Evolutionary conservation across 1,140 invertebrate genomes (phyloP).

Genomic region (Anagrus nilaparvatae): DNA sequence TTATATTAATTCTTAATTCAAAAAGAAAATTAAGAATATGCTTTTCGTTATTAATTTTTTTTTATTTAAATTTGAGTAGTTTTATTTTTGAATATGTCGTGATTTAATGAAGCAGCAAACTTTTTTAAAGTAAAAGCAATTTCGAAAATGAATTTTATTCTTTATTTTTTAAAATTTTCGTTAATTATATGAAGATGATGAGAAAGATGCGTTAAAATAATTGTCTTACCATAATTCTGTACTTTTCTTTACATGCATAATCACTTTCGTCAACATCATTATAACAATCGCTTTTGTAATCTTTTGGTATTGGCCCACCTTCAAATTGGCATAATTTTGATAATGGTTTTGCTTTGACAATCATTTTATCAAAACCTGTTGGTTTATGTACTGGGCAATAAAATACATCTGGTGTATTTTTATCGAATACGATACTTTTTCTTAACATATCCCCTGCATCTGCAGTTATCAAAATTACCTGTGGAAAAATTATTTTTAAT

Average conservation of each 20-base stretch:
- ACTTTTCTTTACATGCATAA: slow-evolving; percentile 74
- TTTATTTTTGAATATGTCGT: too few relatives aligned
- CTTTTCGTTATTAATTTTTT: too few relatives aligned
- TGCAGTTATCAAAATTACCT: slow-evolving; percentile 23
- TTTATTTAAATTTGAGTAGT: too few relatives aligned
- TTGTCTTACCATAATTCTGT: slow-evolving; percentile 63
- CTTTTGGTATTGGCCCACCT: slow-evolving; percentile 56
- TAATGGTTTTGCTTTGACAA: slow-evolving; percentile 56
- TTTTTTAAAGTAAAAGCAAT: too few relatives aligned
- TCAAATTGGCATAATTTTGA: slow-evolving; percentile 67
- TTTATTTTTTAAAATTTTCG: too few relatives aligned
- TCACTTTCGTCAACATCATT: slow-evolving; percentile 71
- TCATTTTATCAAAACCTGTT: slow-evolving; percentile 56
- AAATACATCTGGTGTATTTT: slow-evolving; percentile 73
- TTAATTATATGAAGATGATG: not conserved
- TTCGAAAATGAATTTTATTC: too few relatives aligned
- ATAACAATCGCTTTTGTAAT: slow-evolving; percentile 74
- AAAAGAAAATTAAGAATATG: too few relatives aligned
- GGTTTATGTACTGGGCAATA: slow-evolving; percentile 73
- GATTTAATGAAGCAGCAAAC: too few relatives aligned
- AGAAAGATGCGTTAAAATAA: not conserved
- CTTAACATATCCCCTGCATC: slow-evolving; percentile 64
- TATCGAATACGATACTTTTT: slow-evolving; percentile 73
- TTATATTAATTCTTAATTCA: too few relatives aligned
- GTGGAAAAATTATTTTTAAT: slow-evolving; percentile 9